Conservation (phyloP, 2,888 invertebrate genomes). For the Dendrolimus houi region DNA sequence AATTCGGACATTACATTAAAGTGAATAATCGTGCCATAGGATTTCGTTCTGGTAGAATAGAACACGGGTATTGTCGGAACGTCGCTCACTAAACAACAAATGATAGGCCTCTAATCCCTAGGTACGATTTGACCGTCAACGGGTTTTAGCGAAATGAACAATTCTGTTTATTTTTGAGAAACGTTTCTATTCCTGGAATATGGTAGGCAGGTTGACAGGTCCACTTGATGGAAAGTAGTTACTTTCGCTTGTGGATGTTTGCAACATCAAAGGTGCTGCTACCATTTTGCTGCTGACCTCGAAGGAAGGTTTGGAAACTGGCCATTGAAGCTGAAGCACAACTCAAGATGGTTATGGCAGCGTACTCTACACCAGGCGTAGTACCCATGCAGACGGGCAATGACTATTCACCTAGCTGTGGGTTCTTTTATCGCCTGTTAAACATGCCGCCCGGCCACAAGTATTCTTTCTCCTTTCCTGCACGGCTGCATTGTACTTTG, state of each 20-base stretch:
- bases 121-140: too few species aligned
- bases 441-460: neutral
- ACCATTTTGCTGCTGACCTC: neutral
- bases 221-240: neutral
- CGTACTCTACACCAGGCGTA: neutral
- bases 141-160: too few species aligned
- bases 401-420: neutral
- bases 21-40: too few species aligned
- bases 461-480: neutral
- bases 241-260: neutral
- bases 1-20: too few species aligned
- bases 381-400: neutral
- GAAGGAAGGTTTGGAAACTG: neutral
- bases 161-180: too few species aligned
- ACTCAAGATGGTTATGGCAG: neutral
- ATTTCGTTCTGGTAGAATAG: too few species aligned
- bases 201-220: neutral
- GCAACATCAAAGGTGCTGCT: neutral
- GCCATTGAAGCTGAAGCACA: neutral
- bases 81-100: too few species aligned
- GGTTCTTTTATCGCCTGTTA: neutral
- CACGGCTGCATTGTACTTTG: neutral
- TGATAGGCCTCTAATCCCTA: too few species aligned
- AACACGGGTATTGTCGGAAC: too few species aligned
- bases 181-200: neutral